Base-by-base conservation (phyloP, 2,888 invertebrate species). In the Aporophyla lueneburgensis region DNA sequence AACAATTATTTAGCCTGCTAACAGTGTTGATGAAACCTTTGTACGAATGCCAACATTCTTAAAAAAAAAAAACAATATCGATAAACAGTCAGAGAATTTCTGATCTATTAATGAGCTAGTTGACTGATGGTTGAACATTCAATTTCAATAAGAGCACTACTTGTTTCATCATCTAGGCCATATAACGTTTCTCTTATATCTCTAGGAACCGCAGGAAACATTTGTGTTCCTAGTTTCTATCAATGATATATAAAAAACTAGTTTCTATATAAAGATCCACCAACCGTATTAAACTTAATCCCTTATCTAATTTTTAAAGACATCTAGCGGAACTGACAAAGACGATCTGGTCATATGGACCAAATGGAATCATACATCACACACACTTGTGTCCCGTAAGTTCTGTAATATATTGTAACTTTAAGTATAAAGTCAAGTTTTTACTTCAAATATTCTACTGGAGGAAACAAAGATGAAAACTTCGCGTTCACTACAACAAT, bases 401-500 rank as follows among this genome's bases (percentile, higher is more conserved):
- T 74, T 78, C 21, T 33, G 63, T 80, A 56, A 78, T 63, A 73
- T 65, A 80, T 74, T n/a, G 27, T 65, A 65, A 79, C 49, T 72
- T 51, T 33, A 62, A 51, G n/a, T 74, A 54, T 43, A n/a, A 59
- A 49, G 51, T 33, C 16, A 58, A 68, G 53, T 65, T 69, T 61
- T 74, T 58, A 58, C 43, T 54, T 59, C 40, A 69, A 71, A 63
- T 69, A 75, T 78, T 69, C 19, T 59, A 74, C 71, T 72, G 40
- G 27, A 72, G 40, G 27, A 72, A 78, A 78, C 61, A 66, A 62
- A 59, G 63, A 65, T 62, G 63, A 59, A 78, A 73, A 76, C 73
- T 69, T 81, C 56, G 33, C 69, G 62, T 69, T 71, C 68, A 71
- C 49, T 67, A 59, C 73, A 78, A 80, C 81, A 78, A 74, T 71